Evolutionary conservation across 2,113 vertebrate genomes (phyloP).

Genomic region (Ceyx cyanopectus): DNA sequence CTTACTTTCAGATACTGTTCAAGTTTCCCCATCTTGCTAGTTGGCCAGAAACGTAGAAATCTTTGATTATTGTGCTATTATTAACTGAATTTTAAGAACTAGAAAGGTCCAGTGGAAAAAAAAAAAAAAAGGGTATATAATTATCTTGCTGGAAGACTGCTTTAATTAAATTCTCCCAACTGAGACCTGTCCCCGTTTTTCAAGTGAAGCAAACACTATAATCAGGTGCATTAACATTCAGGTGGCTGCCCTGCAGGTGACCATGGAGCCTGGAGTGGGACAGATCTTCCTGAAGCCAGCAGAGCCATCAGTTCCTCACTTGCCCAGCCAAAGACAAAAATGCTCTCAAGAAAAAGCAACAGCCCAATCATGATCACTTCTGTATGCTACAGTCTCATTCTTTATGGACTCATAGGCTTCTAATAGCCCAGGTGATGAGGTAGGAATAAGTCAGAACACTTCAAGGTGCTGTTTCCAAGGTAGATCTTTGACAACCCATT

Average conservation of each 20-base stretch:
- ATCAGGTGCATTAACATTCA: slow-evolving; percentile 33
- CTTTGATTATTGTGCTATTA: slow-evolving; percentile 25
- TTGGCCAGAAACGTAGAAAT: neutral
- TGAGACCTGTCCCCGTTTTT: slow-evolving; percentile 58
- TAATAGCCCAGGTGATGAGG: neutral
- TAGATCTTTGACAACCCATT: neutral
- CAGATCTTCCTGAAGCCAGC: neutral
- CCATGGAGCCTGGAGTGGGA: neutral
- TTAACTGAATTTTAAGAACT: slow-evolving; percentile 47
- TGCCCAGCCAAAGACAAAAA: neutral
- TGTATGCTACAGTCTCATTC: neutral
- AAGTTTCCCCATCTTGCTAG: neutral
- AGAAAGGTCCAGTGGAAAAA: neutral
- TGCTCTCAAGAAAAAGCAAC: neutral
- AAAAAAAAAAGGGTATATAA: neutral
- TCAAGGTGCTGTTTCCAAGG: neutral
- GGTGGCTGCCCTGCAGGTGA: slow-evolving; percentile 30
- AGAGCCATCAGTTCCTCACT: neutral
- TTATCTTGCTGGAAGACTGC: slow-evolving; percentile 59
- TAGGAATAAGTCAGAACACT: neutral
- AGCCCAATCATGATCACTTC: neutral
- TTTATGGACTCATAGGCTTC: neutral
- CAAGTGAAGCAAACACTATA: slow-evolving; percentile 31
- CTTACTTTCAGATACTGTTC: neutral
- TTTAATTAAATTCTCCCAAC: slow-evolving; percentile 71